Conservation (phyloP, 92 coral and sea anemone genomes). For the Pocillopora grandis region DNA sequence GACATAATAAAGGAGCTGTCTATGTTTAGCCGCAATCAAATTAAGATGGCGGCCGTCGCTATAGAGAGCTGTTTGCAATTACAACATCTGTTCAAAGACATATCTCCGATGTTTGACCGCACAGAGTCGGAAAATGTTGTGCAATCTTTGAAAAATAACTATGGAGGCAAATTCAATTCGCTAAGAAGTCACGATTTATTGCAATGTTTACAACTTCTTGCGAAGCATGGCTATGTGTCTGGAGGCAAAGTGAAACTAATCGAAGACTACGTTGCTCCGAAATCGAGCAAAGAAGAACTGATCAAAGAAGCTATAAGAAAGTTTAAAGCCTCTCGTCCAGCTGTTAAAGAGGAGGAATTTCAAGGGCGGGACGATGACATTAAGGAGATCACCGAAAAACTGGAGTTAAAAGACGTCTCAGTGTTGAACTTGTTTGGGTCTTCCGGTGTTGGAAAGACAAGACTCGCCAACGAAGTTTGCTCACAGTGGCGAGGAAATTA, state of each 20-base stretch:
- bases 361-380: slow-evolving; percentile 26
- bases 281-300: neutral
- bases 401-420: neutral
- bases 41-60: neutral
- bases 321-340: neutral
- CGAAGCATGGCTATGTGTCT: neutral
- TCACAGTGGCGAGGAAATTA: neutral
- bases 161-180: slow-evolving; percentile 3
- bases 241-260: neutral
- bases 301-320: neutral
- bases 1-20: no score
- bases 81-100: neutral
- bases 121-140: neutral
- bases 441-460: slow-evolving; percentile 61
- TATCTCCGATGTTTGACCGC: neutral
- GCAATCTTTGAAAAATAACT: neutral
- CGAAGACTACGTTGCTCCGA: slow-evolving; percentile 1
- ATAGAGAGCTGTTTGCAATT: neutral
- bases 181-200: neutral
- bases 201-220: neutral
- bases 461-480: slow-evolving; percentile 47
- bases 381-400: neutral
- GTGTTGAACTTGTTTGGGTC: slow-evolving; percentile 41
- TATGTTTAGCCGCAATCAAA: neutral
- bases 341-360: neutral